These are phyloP conservation scores for Rallus limicola DNA, from an alignment of 2,113 vertebrate species.

Conservation along the genomic window DNA sequence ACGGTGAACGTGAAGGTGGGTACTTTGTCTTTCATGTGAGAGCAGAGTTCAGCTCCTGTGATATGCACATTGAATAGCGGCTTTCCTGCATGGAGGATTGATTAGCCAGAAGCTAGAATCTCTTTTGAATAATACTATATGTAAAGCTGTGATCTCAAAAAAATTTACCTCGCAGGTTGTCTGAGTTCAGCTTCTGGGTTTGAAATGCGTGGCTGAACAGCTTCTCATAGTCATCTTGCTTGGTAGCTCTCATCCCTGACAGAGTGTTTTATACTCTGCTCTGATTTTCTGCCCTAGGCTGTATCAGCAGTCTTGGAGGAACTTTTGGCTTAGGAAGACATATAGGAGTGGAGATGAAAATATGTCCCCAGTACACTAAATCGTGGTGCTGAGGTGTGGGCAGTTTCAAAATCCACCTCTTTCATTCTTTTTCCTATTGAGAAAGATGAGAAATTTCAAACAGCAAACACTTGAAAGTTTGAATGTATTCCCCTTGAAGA, in stretches of 20 bases:
- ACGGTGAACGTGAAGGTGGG: background rate
- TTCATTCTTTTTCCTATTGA: background rate
- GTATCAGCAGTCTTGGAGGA: background rate
- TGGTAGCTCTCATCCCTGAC: background rate
- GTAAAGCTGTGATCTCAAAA: background rate
- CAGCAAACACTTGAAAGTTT: background rate
- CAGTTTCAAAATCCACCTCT: background rate
- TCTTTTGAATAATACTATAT: background rate
- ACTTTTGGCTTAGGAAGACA: background rate
- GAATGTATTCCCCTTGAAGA: background rate
- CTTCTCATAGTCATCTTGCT: background rate
- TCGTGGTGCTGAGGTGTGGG: background rate
- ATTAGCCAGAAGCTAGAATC: background rate
- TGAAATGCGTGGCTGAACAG: background rate
- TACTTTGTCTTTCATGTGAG: background rate
- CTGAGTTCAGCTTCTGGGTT: background rate
- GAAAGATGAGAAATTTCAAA: background rate
- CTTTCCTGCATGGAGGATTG: background rate
- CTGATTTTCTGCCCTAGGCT: background rate
- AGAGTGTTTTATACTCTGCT: background rate
- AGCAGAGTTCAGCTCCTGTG: background rate
- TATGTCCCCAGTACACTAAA: background rate
- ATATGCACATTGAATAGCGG: background rate
- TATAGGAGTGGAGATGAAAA: background rate
- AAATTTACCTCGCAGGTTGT: background rate